Evolutionary conservation across 2,797 vertebrate species (phyloP).

Genomic region (Epinephelus coioides): DNA sequence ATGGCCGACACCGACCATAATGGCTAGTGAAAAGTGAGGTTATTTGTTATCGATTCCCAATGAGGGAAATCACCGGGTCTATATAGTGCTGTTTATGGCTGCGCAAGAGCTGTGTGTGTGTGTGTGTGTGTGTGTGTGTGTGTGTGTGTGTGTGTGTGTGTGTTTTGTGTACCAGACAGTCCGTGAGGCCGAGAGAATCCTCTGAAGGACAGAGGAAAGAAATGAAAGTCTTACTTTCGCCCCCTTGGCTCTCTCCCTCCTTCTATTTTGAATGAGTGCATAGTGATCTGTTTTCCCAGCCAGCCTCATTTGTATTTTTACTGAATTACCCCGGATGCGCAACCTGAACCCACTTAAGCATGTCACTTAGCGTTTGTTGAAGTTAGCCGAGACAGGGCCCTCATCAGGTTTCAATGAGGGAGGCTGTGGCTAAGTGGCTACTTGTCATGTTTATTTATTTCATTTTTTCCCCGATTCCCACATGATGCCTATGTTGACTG

Average conservation of each 20-base stretch:
- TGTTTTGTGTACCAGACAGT: slow-evolving; percentile 25
- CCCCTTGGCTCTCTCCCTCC: slow-evolving; percentile 26
- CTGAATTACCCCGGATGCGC: slow-evolving; percentile 86
- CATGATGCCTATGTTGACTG: slow-evolving; percentile 67
- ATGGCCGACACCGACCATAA: slow-evolving; percentile 81
- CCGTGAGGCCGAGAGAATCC: slow-evolving; percentile 49
- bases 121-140: slow-evolving; percentile 24
- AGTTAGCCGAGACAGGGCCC: slow-evolving; percentile 82
- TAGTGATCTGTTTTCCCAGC: slow-evolving; percentile 81
- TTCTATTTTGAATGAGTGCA: slow-evolving; percentile 80
- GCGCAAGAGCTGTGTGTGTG: slow-evolving; percentile 42
- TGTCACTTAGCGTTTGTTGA: slow-evolving; percentile 89
- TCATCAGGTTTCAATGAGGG: slow-evolving; percentile 86
- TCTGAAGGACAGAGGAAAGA: slow-evolving; percentile 70
- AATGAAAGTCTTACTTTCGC: slow-evolving; percentile 53
- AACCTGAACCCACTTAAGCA: slow-evolving; percentile 89
- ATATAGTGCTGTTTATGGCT: slow-evolving; percentile 82
- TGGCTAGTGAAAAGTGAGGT: slow-evolving; percentile 85
- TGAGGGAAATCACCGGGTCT: slow-evolving; percentile 84
- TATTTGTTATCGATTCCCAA: slow-evolving; percentile 90
- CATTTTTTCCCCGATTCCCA: slow-evolving; percentile 73
- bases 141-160: slow-evolving; percentile 24
- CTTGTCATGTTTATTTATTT: slow-evolving; percentile 89
- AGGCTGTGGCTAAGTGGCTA: slow-evolving; percentile 86
- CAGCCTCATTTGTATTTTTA: slow-evolving; percentile 89